A percentile compares a stretch with the other conserved stretches of the same genome.
phyloP scores from a whole-genome alignment of 1,140 invertebrate species.

The Chionoecetes opilio region DNA sequence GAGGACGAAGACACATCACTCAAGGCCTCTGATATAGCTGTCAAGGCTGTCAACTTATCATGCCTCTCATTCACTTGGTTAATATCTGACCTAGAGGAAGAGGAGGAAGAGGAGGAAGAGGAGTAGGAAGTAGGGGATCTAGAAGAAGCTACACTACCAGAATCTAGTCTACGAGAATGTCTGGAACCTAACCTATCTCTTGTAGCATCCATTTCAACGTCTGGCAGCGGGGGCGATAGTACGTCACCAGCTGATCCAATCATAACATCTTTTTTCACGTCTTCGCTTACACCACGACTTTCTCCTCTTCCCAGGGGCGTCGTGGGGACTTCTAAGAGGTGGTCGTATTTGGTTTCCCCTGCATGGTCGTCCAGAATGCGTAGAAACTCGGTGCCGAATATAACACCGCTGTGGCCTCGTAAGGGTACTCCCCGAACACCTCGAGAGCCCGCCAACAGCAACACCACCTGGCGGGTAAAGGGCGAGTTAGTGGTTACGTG shows the following conservation, averaged over 20 bases:
- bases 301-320: background rate
- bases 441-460: constrained; percentile 38
- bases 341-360: background rate
- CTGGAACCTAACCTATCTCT: constrained; percentile 30
- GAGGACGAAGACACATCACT: background rate
- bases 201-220: no score
- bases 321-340: background rate
- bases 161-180: background rate
- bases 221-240: no score
- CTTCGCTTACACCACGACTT: background rate
- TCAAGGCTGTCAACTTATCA: no score
- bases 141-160: constrained; percentile 37
- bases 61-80: background rate
- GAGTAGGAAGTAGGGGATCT: background rate
- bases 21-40: background rate
- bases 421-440: constrained; percentile 46
- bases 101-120: constrained; percentile 27
- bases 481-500: background rate
- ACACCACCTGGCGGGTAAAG: background rate
- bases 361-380: constrained; percentile 56
- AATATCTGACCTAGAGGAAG: background rate
- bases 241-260: background rate
- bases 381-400: constrained; percentile 67
- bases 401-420: constrained; percentile 48
- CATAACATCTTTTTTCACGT: background rate